phyloP scores from a whole-genome alignment of 1,140 invertebrate genomes.

The Catajapyx aquilonaris region DNA sequence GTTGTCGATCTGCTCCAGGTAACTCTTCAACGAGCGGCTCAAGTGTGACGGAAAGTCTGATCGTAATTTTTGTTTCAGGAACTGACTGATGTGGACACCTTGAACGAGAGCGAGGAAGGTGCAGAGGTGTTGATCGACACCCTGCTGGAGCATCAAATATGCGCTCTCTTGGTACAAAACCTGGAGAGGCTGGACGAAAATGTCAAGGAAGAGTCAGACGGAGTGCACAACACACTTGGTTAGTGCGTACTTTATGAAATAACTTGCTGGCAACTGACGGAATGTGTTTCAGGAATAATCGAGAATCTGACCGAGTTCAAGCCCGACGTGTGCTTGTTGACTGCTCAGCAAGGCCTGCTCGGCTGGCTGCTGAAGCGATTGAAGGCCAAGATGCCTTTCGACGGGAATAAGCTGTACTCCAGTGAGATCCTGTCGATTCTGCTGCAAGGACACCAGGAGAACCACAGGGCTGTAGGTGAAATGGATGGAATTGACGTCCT shows the following conservation, averaged over 20 bases:
- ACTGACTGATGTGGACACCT: slow-evolving; percentile 85
- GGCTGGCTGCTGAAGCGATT: slow-evolving; percentile 81
- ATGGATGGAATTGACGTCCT: slow-evolving; percentile 91
- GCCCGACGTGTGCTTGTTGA: slow-evolving; percentile 58
- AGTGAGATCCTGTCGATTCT: slow-evolving; percentile 93
- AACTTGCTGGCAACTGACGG: slow-evolving; percentile 3
- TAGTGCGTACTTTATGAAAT: slow-evolving; percentile 16
- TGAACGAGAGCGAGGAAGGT: slow-evolving; percentile 73
- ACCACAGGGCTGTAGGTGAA: slow-evolving; percentile 61
- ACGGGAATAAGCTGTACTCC: slow-evolving; percentile 87
- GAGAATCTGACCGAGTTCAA: slow-evolving; percentile 85
- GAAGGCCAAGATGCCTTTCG: slow-evolving; percentile 70
- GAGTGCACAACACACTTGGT: slow-evolving; percentile 87
- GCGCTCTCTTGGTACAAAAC: slow-evolving; percentile 81
- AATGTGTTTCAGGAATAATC: slow-evolving; percentile 37
- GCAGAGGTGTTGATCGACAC: slow-evolving; percentile 54
- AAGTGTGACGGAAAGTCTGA: slow-evolving; percentile 2
- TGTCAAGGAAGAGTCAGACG: slow-evolving; percentile 86
- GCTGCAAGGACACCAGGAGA: slow-evolving; percentile 70
- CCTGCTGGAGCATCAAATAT: slow-evolving; percentile 69
- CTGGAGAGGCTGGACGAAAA: slow-evolving; percentile 81
- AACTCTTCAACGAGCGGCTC: slow-evolving; percentile 3
- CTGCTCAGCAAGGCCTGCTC: slow-evolving; percentile 72
- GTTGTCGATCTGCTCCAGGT: slow-evolving; percentile 53
- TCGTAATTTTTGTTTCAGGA: slow-evolving; percentile 36